Evolutionary conservation across 1,140 invertebrate genomes (phyloP), one percentile per base, ranked within the genome.

Genomic region (Mylabris phalerata): DNA sequence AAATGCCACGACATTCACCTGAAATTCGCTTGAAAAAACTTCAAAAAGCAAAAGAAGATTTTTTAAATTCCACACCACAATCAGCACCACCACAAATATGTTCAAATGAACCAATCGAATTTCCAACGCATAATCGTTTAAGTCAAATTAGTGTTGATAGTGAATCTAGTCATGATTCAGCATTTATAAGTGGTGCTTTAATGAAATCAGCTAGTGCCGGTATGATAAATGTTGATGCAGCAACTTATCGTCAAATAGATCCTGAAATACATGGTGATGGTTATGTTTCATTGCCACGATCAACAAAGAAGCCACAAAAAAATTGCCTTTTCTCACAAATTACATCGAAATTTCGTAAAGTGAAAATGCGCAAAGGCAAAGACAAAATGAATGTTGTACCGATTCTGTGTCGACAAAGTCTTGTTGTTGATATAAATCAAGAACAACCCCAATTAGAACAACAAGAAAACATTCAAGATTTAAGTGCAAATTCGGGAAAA

Each of bases 121-220:
- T 68, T 57, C 65, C 70, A 5, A 56, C 63, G 24, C 69, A 66
- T 57, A 73, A 70, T 61, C 62, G 76, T 7, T 59, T 75, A 2
- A 83, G 81, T 70, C 78, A 80, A 64, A 76, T 82, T 1, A 83
- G 81, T 63, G 78, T 78, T 39, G 79, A 76, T 19, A 83, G 81
- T 65, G 78, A 80, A 54, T 76, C 76, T 0, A 77, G 77, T 9
- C 79, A 75, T 55, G 68, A 76, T 65, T 50, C 62, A 32, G 73
- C 66, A 39, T 61, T 60, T 7, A 60, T 67, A 38, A 65, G 65
- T 45, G 62, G 69, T 5, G 63, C 75, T 7, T 68, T 85, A 3
- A 78, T 81, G 1, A 85, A 88, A 65, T 87, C 84, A 25, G 82
- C 84, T 2, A 88, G 85, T 61, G 85, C 81, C 0, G 85, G 85